Base-by-base conservation (phyloP, 2,797 vertebrate genomes). In the Geotrypetes seraphini region DNA sequence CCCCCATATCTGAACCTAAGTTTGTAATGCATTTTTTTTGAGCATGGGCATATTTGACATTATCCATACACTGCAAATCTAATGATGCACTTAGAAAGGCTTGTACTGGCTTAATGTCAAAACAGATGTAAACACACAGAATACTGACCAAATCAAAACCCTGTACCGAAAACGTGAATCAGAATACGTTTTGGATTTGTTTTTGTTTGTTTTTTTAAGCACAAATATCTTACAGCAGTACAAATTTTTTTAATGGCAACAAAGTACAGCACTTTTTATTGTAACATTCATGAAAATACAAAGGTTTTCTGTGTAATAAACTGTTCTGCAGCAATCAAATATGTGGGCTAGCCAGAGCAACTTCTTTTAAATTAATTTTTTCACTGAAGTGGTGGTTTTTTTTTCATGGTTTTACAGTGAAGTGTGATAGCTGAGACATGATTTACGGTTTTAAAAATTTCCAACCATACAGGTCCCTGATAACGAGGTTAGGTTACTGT, bases 91-190 rank as follows among this genome's bases (percentile, higher is more conserved):
- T 61, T 56, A 43, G 22, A 61, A 74, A 84, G 74, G 73, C 81
- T 74, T 78, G 72, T 49, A 66, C 82, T 72, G 69, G 75, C 70
- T n/a, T 76, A 77, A 79, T 61, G 66, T 67, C 35, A 25, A n/a
- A 80, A 79, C 71, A 79, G 69, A 79, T 83, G 83, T 84, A 85
- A 85, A 84, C 81, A 80, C 81, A 81, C 57, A 73, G 67, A 83
- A 83, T 79, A 81, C 78, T 78, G 75, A 77, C 66, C 62, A 47
- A 67, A 57, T 47, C 28, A 64, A 23, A 60, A 50, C 53, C 45
- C 53, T 63, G 63, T 69, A 60, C 68, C 67, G 60, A 65, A 70
- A 76, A 60, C 41, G 55, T 43, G 57, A 62, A 59, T 55, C 1
- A 27, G 66, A 54, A 69, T 47, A 49, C 40, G 50, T 66, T n/a